Percentiles rank a stretch among this genome's conserved stretches.
Conservation (phyloP, 2,797 vertebrate species). For the Remorina albescens region DNA sequence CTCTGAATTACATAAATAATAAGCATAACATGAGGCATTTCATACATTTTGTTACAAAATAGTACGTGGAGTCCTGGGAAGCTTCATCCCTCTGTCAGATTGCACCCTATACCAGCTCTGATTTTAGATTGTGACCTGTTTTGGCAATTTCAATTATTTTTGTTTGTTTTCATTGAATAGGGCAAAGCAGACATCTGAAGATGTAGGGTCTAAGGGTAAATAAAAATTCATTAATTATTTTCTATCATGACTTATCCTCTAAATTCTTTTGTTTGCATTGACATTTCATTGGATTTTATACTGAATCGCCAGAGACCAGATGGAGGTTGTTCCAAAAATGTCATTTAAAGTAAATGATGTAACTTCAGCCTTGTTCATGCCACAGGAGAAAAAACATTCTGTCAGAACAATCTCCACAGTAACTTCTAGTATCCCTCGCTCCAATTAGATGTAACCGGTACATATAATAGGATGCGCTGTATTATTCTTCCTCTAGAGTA, state of each 20-base stretch:
- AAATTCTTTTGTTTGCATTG: constrained; percentile 62
- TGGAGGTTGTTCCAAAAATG: constrained; percentile 77
- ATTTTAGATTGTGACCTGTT: constrained; percentile 11
- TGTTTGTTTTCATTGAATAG: constrained; percentile 2
- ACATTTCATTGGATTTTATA: constrained; percentile 53
- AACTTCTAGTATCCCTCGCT: constrained; percentile 58
- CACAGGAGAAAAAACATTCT: constrained; percentile 51
- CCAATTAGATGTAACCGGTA: constrained; percentile 66
- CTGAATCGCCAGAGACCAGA: constrained; percentile 73
- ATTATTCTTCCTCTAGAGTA: constrained; percentile 37
- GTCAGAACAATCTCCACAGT: constrained; percentile 76
- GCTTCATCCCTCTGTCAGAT: constrained; percentile 3
- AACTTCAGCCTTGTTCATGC: constrained; percentile 67
- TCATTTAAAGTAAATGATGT: constrained; percentile 73
- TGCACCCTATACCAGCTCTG: constrained; percentile 1
- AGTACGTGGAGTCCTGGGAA: not conserved
- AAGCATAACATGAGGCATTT: not conserved
- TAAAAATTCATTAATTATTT: constrained; percentile 39
- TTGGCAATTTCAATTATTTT: constrained; percentile 16
- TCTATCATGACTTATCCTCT: constrained; percentile 45
- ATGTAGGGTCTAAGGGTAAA: constrained; percentile 9
- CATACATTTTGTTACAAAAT: not conserved
- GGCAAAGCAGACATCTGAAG: not conserved
- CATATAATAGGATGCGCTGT: constrained; percentile 45
- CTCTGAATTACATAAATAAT: not conserved